Evolutionary conservation across 2,797 vertebrate species (phyloP), one percentile per base, ranked within the genome.

Genomic region (Rhabdophis nuchalis): DNA sequence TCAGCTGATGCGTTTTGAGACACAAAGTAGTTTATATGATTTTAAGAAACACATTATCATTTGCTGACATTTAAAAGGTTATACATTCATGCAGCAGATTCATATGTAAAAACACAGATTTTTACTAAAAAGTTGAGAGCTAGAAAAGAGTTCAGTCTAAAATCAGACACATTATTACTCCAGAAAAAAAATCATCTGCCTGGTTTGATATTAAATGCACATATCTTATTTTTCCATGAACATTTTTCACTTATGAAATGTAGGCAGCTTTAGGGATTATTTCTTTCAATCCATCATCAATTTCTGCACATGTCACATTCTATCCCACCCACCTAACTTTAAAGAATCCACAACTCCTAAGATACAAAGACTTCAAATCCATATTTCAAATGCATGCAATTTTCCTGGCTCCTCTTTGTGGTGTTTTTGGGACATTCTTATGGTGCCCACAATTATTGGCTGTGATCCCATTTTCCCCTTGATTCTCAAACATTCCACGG

Each of bases 221-320:
- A 94, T 0, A 95, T 92, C 88, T 91, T 95, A 94, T 96, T 82
- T 82, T 96, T 97, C 94, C 94, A 96, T 92, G 86, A 93, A 92
- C 93, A 96, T 91, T 95, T 94, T 95, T 94, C 54, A 82, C 92
- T 94, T 96, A 96, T 91, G 92, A 96, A 94, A 94, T 94, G 95
- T 91, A 91, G 72, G 94, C 90, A 96, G 91, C 93, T 92, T 93
- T 95, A 92, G 72, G 90, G 95, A 96, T 97, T 96, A 97, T 95
- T 95, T 95, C 94, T 92, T 92, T 68, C 97, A 95, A 95, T 96
- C 95, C 94, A 95, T 96, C 95, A 95, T 97, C 96, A 95, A 93
- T 94, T 95, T 95, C 95, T 95, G 94, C 52, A 0, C 95, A 96
- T 92, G 95, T 95, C 95, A 96, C 89, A 96, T 94, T 94, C 91